Evolutionary conservation across 2,888 invertebrate genomes (phyloP).

Genomic region (Caenorhabditis sp.): DNA sequence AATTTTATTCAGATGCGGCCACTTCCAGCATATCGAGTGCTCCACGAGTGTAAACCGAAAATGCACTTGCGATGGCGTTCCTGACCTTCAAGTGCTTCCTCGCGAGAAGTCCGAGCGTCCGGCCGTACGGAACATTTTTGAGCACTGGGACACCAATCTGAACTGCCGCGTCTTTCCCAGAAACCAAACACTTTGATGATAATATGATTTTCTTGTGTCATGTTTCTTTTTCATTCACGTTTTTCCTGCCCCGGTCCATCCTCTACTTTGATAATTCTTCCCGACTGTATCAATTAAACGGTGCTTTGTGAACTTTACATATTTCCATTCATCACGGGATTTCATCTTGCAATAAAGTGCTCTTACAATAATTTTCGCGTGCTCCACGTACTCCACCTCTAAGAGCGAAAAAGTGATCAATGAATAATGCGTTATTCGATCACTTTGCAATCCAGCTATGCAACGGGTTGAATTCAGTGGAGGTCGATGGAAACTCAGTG

Average conservation of each 20-base stretch:
- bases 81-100: slow-evolving; percentile 1
- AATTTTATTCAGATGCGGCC: slow-evolving; percentile 67
- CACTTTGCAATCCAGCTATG: slow-evolving; percentile 10
- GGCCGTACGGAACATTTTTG: slow-evolving; percentile 37
- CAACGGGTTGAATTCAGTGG: slow-evolving; percentile 18
- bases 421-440: too few relatives aligned
- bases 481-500: neutral
- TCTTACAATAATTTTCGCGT: slow-evolving; percentile 1
- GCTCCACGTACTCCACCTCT: slow-evolving; percentile 1
- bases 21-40: slow-evolving; percentile 65
- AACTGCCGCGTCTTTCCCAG: slow-evolving; percentile 39
- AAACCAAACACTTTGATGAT: too few relatives aligned
- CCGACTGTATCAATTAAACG: too few relatives aligned
- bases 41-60: slow-evolving; percentile 32
- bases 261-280: too few relatives aligned
- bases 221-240: too few relatives aligned
- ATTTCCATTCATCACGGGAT: slow-evolving; percentile 2
- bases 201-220: too few relatives aligned
- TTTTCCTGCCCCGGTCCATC: too few relatives aligned
- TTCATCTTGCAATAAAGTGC: neutral
- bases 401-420: too few relatives aligned
- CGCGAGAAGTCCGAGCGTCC: slow-evolving; percentile 19
- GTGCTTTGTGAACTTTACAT: too few relatives aligned
- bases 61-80: slow-evolving; percentile 28
- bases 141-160: slow-evolving; percentile 39